phyloP scores from a whole-genome alignment of 2,888 invertebrate genomes.

The Lottia gigantea region DNA sequence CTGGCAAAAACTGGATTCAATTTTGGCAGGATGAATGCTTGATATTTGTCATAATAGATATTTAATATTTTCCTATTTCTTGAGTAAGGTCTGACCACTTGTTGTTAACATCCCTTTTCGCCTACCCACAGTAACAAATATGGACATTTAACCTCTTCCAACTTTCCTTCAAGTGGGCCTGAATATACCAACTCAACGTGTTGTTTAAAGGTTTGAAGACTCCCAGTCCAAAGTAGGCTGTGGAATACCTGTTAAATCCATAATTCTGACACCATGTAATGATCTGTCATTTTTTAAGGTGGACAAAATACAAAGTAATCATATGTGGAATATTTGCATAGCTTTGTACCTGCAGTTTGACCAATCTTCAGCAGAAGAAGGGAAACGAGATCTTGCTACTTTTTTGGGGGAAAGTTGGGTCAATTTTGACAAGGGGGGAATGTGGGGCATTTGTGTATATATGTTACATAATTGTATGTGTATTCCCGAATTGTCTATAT shows the following conservation, averaged over 20 bases:
- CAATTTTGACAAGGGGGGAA: too few relatives aligned
- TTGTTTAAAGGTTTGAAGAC: constrained; percentile 26
- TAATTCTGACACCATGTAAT: too few relatives aligned
- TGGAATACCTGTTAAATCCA: constrained; percentile 19
- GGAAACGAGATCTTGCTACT: too few relatives aligned
- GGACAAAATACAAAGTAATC: too few relatives aligned
- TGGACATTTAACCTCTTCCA: constrained; percentile 14
- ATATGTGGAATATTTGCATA: too few relatives aligned
- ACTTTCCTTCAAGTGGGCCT: constrained; percentile 21
- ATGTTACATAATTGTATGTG: too few relatives aligned
- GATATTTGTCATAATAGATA: constrained; percentile 15
- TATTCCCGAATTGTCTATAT: too few relatives aligned
- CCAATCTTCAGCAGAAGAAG: too few relatives aligned
- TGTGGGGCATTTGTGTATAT: too few relatives aligned
- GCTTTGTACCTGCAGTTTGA: too few relatives aligned
- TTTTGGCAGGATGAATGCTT: constrained; percentile 21
- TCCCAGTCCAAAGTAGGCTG: constrained; percentile 27
- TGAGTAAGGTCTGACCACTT: constrained; percentile 11
- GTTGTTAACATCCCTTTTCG: constrained; percentile 27
- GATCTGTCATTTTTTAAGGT: too few relatives aligned
- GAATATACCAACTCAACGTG: constrained; percentile 23
- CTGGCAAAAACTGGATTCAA: constrained; percentile 25
- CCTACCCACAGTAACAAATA: constrained; percentile 29
- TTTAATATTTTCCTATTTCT: not conserved
- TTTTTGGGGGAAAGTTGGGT: too few relatives aligned